phyloP scores from a whole-genome alignment of 2,888 invertebrate species.

The Drosophila anomelani region DNA sequence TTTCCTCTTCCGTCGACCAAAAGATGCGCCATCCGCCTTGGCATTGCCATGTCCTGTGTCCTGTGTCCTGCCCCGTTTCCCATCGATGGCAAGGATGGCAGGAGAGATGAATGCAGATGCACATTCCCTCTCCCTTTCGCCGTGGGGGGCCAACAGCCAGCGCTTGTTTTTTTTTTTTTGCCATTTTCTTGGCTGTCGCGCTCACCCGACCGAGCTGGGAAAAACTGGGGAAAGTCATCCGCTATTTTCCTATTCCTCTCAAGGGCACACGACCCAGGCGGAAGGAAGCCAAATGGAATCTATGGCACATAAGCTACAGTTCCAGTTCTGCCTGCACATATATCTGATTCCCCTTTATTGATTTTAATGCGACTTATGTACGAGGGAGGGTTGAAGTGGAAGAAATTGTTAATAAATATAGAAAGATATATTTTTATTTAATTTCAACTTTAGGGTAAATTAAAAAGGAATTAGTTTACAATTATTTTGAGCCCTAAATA shows the following conservation, averaged over 20 bases:
- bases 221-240: conserved; percentile 15
- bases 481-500: too few relatives aligned
- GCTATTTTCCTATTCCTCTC: conserved; percentile 51
- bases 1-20: conserved; percentile 82
- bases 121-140: conserved; percentile 10
- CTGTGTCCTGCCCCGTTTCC: conserved; percentile 11
- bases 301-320: conserved; percentile 53
- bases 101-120: conserved; percentile 26
- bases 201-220: conserved; percentile 13
- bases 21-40: conserved; percentile 81
- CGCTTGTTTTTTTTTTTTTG: conserved; percentile 11
- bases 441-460: neutral
- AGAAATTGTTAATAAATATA: neutral
- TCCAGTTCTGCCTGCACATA: conserved; percentile 26
- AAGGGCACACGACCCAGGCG: conserved; percentile 63
- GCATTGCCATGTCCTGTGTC: conserved; percentile 33
- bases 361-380: conserved; percentile 41
- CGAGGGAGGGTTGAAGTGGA: neutral
- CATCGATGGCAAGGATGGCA: conserved; percentile 41
- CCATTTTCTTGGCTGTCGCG: conserved; percentile 52
- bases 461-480: too few relatives aligned
- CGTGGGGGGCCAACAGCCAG: neutral
- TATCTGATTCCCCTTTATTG: conserved; percentile 44
- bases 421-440: neutral
- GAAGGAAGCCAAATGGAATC: conserved; percentile 55